phyloP scores from a whole-genome alignment of 2,888 invertebrate species.

The Byasa hedistus region DNA sequence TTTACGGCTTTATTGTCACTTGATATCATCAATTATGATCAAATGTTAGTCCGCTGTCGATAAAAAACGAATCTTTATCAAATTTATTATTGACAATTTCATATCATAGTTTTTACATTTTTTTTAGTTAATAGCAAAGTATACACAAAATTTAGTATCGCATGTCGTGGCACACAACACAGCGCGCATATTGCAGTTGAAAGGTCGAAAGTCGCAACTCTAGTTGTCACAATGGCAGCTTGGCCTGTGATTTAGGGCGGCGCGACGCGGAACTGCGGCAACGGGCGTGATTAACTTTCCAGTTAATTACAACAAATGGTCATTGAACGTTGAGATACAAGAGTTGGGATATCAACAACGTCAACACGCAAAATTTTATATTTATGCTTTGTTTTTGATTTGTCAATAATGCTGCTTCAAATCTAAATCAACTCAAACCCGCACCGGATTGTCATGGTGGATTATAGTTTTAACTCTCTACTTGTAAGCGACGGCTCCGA shows the following conservation, averaged over 20 bases:
- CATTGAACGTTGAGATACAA: conserved; percentile 56
- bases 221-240: conserved; percentile 42
- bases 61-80: too few relatives aligned
- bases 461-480: too few relatives aligned
- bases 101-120: too few relatives aligned
- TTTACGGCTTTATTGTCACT: too few relatives aligned
- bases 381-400: too few relatives aligned
- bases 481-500: too few relatives aligned
- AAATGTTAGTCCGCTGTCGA: too few relatives aligned
- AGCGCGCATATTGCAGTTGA: conserved; percentile 17
- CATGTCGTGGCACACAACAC: conserved; percentile 16
- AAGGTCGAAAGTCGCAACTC: conserved; percentile 33
- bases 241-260: conserved; percentile 66
- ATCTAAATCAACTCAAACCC: too few relatives aligned
- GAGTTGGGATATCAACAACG: conserved; percentile 29
- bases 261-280: conserved; percentile 53
- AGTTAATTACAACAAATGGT: conserved; percentile 73
- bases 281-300: conserved; percentile 63
- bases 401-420: too few relatives aligned
- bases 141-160: conserved; percentile 12
- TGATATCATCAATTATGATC: too few relatives aligned
- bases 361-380: background rate
- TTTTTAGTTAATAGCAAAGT: background rate
- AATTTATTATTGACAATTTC: too few relatives aligned
- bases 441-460: too few relatives aligned